These are phyloP conservation scores for Melanotaenia pygmaea DNA, from an alignment of 2,797 vertebrate species.

Conservation along the genomic window DNA sequence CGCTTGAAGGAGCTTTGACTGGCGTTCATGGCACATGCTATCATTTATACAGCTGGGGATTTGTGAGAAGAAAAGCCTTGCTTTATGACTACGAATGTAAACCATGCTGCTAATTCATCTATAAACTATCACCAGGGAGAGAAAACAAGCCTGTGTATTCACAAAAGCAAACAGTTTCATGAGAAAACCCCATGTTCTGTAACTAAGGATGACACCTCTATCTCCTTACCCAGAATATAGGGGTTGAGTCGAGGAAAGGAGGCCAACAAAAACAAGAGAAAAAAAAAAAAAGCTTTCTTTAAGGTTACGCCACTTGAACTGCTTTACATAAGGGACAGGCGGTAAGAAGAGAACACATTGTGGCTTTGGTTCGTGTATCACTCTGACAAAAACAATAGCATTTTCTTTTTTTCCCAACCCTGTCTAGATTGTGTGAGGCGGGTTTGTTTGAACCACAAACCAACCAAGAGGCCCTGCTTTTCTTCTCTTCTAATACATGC, in stretches of 20 bases:
- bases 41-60: slow-evolving; percentile 76
- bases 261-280: slow-evolving; percentile 44
- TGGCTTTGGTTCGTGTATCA: slow-evolving; percentile 77
- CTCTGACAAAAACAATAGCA: slow-evolving; percentile 79
- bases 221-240: slow-evolving; percentile 75
- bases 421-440: slow-evolving; percentile 56
- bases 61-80: slow-evolving; percentile 66
- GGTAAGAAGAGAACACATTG: slow-evolving; percentile 65
- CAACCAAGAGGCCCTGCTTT: slow-evolving; percentile 72
- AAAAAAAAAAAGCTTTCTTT: slow-evolving; percentile 38
- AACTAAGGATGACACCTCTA: slow-evolving; percentile 74
- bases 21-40: slow-evolving; percentile 50
- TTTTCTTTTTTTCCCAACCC: slow-evolving; percentile 59
- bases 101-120: slow-evolving; percentile 66
- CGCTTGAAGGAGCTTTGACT: slow-evolving; percentile 33
- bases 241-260: slow-evolving; percentile 60
- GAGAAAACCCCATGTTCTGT: slow-evolving; percentile 69
- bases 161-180: slow-evolving; percentile 71
- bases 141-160: slow-evolving; percentile 55
- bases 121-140: slow-evolving; percentile 63
- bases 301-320: slow-evolving; percentile 73
- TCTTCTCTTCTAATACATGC: slow-evolving; percentile 64
- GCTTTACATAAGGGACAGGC: slow-evolving; percentile 76
- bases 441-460: slow-evolving; percentile 78
- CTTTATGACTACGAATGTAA: slow-evolving; percentile 71